Base-by-base conservation (phyloP, 2,113 vertebrate species). In the Pycnonotus jocosus region DNA sequence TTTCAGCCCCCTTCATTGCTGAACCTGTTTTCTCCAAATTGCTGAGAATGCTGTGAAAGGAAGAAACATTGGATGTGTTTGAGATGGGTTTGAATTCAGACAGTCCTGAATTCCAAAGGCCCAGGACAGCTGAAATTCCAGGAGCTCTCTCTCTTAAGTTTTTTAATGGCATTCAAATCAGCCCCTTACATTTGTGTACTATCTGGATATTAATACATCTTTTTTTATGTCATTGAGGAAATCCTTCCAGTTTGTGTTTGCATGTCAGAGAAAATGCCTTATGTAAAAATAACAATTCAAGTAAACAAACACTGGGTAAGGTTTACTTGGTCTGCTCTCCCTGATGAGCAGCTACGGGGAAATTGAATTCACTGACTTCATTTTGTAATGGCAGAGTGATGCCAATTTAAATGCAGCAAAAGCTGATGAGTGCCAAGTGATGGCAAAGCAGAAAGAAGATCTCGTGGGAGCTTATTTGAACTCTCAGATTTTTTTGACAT, bases 381-480 rank as follows among this genome's bases (percentile, higher is more conserved):
- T 44, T 89, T 92, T 86, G 19, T 58, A 89, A 95, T 95, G 79
- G 76, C 30, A 78, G 45, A 95, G 90, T 77, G 76, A 25, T 94
- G 71, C 35, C 95, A 45, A 84, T 94, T 96, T 92, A 86, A 90
- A 94, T 73, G 81, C 60, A 91, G 70, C 56, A 74, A 78, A 65
- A 81, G 53, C 64, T 92, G 76, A 86, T 44, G 71, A 90, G 68
- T 71, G 56, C 76, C 76, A 84, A 86, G 82, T 65, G 66, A 79
- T 84, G 74, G 57, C 47, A 44, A 81, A 92, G 57, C 40, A 31
- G 44, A 88, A 81, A 38, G 66, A 74, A 7, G 17, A 60, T 71
- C 56, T 90, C 61, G 1, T 53, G 88, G 73, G 88, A 92, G 18
- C 37, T 20, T 76, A 53, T 77, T 79, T 86, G 81, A 95, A 82